Base-by-base conservation (phyloP, 2,797 vertebrate genomes). In the Cirrhinus mrigala region DNA sequence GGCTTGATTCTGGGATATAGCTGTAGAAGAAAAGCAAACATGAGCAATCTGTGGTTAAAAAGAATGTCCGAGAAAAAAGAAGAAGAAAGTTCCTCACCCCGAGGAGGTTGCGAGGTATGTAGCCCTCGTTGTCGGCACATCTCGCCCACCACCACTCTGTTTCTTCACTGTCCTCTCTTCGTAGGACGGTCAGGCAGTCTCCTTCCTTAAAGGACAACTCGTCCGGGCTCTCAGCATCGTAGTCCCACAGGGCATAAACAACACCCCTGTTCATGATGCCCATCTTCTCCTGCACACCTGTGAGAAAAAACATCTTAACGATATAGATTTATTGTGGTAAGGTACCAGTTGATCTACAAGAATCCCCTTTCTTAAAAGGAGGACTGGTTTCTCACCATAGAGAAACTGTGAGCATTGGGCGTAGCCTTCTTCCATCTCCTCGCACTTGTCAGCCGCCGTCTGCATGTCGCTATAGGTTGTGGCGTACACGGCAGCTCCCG, bases 241-340 rank as follows among this genome's bases (percentile, higher is more conserved):
- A 97, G 90, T 97, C 97, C 98, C 98, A 99, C 58, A 99, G 93
- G 0, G 95, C 96, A 12, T 98, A 99, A 56, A 99, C 97, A 89
- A 98, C 94, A 0, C 97, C 97, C 10, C 97, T 96, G 90, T 99
- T 99, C 98, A 99, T 99, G 85, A 98, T 96, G 0, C 98, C 98
- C 97, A 99, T 99, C 92, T 99, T 99, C 94, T 99, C 98, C 93
- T 99, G 98, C 20, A 99, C 97, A 1, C 97, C 98, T 99, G 84
- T 7, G 54, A 24, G 81, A 37, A 79, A 46, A 78, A 56, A 79
- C 3, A 83, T n/a, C 16, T 46, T 9, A 46, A 3, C 22, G 37
- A 9, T 54, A 68, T 37, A 50, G 8, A n/a, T 37, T 70, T 66
- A 82, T 16, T 71, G 48, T 1, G 2, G 20, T 7, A 40, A 33